Conservation (phyloP, 2,797 vertebrate genomes). For the Hoplostethus atlanticus region DNA sequence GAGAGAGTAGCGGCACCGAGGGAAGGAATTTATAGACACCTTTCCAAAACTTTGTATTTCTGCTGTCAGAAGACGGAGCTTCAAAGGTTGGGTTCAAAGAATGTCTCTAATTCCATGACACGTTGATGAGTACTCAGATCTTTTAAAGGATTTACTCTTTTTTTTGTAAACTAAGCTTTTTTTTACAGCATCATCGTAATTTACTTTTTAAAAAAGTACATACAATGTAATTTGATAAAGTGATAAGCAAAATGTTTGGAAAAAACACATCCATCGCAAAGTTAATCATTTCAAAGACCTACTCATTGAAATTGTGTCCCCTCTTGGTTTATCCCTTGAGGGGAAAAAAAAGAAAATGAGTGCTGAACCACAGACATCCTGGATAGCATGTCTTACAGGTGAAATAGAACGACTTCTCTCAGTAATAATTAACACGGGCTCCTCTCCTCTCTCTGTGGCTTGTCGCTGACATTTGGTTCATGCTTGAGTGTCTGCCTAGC, state of each 20-base stretch:
- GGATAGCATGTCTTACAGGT: constrained; percentile 69
- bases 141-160: constrained; percentile 36
- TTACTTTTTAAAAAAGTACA: constrained; percentile 50
- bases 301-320: constrained; percentile 74
- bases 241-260: constrained; percentile 36
- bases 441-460: constrained; percentile 81
- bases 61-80: constrained; percentile 68
- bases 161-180: too few relatives aligned
- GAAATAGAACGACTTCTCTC: constrained; percentile 69
- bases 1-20: constrained; percentile 57
- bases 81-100: constrained; percentile 67
- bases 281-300: constrained; percentile 80
- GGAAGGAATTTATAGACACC: constrained; percentile 74
- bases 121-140: constrained; percentile 58
- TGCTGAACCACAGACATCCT: constrained; percentile 77
- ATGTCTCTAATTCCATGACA: constrained; percentile 70
- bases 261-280: constrained; percentile 60
- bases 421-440: constrained; percentile 84
- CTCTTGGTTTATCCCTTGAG: constrained; percentile 69
- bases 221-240: constrained; percentile 53
- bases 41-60: constrained; percentile 81
- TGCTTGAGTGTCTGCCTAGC: constrained; percentile 87
- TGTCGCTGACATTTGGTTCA: constrained; percentile 88
- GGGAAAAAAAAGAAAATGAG: constrained; percentile 71
- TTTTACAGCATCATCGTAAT: constrained; percentile 29